A percentile compares a stretch with the other conserved stretches of the same genome.
Conservation (phyloP, 2,113 vertebrate species). For the Rhizomys pruinosus region DNA sequence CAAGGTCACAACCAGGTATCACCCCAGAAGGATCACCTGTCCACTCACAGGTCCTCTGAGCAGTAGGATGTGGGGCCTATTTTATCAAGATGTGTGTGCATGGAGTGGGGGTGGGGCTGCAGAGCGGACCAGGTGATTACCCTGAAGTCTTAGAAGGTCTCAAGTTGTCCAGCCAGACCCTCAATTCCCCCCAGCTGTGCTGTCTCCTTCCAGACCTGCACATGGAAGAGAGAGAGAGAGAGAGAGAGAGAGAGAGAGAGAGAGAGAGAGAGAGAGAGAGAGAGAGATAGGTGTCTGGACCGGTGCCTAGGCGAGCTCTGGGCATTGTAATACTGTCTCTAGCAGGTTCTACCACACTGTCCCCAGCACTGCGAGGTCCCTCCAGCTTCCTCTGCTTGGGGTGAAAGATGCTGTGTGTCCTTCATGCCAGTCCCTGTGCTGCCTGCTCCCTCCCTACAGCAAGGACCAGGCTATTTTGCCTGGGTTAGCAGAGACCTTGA, state of each 20-base stretch:
- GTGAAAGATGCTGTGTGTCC: background rate
- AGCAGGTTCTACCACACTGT: fast-evolving
- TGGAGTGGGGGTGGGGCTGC: too few species aligned
- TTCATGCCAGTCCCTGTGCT: fast-evolving
- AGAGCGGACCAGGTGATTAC: fast-evolving
- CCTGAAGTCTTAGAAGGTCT: fast-evolving
- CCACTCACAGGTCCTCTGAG: fast-evolving
- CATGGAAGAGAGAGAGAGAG: background rate
- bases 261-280: too few species aligned
- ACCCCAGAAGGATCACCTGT: fast-evolving
- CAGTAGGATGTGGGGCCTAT: background rate
- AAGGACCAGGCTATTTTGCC: fast-evolving
- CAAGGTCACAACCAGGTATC: background rate
- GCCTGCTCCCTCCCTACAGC: fast-evolving
- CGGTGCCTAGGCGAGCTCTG: background rate
- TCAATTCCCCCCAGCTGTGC: background rate
- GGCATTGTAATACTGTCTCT: background rate
- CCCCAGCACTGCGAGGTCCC: background rate
- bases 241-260: too few species aligned
- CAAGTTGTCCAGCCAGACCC: background rate
- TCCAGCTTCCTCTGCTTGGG: fast-evolving
- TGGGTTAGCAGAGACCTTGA: fast-evolving
- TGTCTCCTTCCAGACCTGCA: background rate
- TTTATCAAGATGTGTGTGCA: fast-evolving
- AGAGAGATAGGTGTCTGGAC: too few species aligned